Evolutionary conservation across 30 jellyfish, hydroid and myxozoan species (phyloP), one percentile per base, ranked within the genome.

Genomic region (Hydractinia echinata): DNA sequence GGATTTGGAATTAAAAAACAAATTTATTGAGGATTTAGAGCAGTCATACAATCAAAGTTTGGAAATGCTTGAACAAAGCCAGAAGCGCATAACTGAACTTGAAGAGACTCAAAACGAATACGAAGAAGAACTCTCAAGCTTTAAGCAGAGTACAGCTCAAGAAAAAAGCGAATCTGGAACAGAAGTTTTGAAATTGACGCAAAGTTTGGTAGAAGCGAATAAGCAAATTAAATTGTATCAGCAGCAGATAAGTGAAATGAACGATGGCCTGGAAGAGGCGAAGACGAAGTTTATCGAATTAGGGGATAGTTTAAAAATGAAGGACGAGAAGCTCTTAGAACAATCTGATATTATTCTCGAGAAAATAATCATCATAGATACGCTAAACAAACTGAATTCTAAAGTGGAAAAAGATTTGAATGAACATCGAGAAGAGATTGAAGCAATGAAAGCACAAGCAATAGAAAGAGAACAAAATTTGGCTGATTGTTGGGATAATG

Each of bases 1-100:
- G 9, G 99, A 93, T 76, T 71, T 93, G 64, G 69, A 51, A 7
- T 21, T 79, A 53, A 72, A 86, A 10, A n/a, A 74, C 53, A 87
- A 85, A 51, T 83, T 83, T 76, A 79, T 94, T 14, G 86, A 73
- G 60, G 73, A 67, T 13, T 54, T 66, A 4, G 60, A 86, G 79
- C 79, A 84, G 10, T 76, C 54, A 4, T 84, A 79, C 55, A 61
- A 79, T 14, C 60, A 53, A 61, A 87, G 76, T 11, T 10, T 79
- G 79, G 76, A 86, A 50, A 84, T 80, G 96, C 62, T 91, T 21
- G 58, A 51, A 18, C 68, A 72, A 70, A 85, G 94, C n/a, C 86
- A 91, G 61, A 73, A 79, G 19, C 30, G 91, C 53, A 79, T 82
- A 5, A 10, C 87, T 4, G 90, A 93, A 64, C 94, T 93, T 4